Evolutionary conservation across 2,797 vertebrate species (phyloP), one percentile per base, ranked within the genome.

Genomic region (Lutjanus argentimaculatus): DNA sequence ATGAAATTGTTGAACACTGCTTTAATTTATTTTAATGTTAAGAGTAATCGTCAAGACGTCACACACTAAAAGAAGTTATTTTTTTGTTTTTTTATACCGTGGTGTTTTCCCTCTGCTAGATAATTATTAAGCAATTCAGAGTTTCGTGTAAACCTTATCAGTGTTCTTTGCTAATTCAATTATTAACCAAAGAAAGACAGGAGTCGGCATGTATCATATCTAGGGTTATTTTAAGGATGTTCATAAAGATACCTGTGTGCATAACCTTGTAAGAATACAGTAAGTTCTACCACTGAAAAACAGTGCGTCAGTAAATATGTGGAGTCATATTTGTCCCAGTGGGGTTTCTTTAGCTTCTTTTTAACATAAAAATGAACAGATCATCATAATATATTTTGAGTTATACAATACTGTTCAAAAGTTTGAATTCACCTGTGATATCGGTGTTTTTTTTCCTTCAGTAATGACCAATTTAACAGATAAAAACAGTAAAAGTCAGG

Each of bases 171-270:
- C 21, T 67, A 45, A 53, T 53, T 8, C 15, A 90, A 91, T 91
- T 63, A 89, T 79, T 92, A 90, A 92, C 87, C 56, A 72, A 71
- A 51, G 42, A 68, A 51, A 58, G 22, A 51, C 13, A 8, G 14
- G 0, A 21, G 36, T 65, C 5, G 6, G 49, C 69, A 71, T 69
- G 75, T 67, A 77, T 12, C 16, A 56, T 51, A 42, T 52, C 11
- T 10, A 36, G 22, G 52, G 25, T 46, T 57, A 63, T 46, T 51
- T 42, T 53, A 45, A 21, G 17, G n/a, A 51, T 64, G 12, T 67
- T 6, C 22, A 13, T 66, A 19, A 55, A n/a, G 14, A 4, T 59
- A 70, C 10, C 2, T 13, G 4, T 63, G 21, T 21, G 14, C 25
- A 8, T 30, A 11, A 61, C 30, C n/a, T 46, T 43, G 17, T 49